Evolutionary conservation across 1,140 invertebrate genomes (phyloP), one percentile per base, ranked within the genome.

Genomic region (Epicauta chinensis): DNA sequence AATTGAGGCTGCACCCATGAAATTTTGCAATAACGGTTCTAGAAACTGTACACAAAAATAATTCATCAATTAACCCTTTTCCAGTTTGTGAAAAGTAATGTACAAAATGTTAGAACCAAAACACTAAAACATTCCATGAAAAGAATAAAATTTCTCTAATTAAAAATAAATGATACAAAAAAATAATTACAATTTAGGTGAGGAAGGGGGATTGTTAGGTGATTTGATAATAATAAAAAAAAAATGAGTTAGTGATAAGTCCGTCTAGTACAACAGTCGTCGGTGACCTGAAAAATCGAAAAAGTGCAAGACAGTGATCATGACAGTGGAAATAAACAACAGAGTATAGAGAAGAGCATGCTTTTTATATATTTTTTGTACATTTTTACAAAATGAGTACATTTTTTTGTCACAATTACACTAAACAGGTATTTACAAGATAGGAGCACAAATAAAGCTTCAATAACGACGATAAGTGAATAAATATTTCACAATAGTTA

Each of bases 201-300:
- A 41, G 52, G 49, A 43, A 35, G 30, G 43, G 36, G 49, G 49
- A 36, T n/a, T 43, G 31, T 34, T 34, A 34, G 32, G 32, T 3
- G 29, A 34, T 36, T 36, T 36, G 14, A 14, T n/a, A n/a, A n/a
- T n/a, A 14, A 16, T 23, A 43, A 43, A 11, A 39, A 4, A 42
- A n/a, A 42, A 31, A 37, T 35, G 32, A 15, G 32, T 42, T 51
- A 36, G 31, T 51, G 34, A 43, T 34, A 30, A 53, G 53, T 61
- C 45, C 53, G 62, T 74, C 72, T 77, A 78, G 70, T 77, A 78
- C 60, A 77, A 75, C 63, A 77, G 74, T 70, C 74, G 74, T 64
- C 74, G 73, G 71, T 76, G 76, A 72, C 75, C 76, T 78, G 76
- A 69, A 78, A 76, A 65, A 60, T 71, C 53, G 70, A 62, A 58